Base-by-base conservation (phyloP, 2,113 vertebrate species). In the Hippoglossus stenolepis region DNA sequence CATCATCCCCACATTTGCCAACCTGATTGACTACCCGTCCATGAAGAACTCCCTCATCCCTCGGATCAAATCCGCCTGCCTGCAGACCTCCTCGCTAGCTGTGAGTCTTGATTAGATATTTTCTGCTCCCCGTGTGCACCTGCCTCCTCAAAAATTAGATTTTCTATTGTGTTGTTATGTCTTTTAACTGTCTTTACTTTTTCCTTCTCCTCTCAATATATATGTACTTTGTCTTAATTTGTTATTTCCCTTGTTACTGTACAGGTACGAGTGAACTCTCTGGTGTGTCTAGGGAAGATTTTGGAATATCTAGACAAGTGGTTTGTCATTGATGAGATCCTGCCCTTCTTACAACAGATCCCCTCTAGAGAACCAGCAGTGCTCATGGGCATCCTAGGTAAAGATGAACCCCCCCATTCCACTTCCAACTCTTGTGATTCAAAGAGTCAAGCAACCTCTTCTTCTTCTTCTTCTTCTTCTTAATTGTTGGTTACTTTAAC, bases 41-140 rank as follows among this genome's bases (percentile, higher is more conserved):
- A 99, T 99, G 96, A 99, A 99, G 95, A 99, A 99, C 87, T 93
- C 98, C 57, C 95, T 99, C 86, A 98, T 99, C 91, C 98, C 98
- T 87, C 96, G 97, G 83, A 96, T 99, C 93, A 99, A 97, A 93
- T 96, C 95, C 40, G 96, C 97, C 51, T 99, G 98, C 93, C 94
- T 99, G 24, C 97, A 99, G 92, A 99, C 98, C 0, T 97, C 98
- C 80, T 99, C 98, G 57, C 96, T 99, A 72, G 98, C 98, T 80
- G 98, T 99, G 93, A 98, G 97, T 87, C 54, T 47, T 15, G 47
- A 18, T 17, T 51, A 51, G 47, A 49, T 49, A 18, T 49, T 18
- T 49, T 49, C 5, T 17, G 13, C 15, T 47, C 45, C 0, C 10
- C 2, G 53, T 56, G 31, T 31, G 28, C 28, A 1, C 28, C 28